Evolutionary conservation across 1,140 invertebrate genomes (phyloP), one percentile per base, ranked within the genome.

Genomic region (Pseudomyrmex concolor): DNA sequence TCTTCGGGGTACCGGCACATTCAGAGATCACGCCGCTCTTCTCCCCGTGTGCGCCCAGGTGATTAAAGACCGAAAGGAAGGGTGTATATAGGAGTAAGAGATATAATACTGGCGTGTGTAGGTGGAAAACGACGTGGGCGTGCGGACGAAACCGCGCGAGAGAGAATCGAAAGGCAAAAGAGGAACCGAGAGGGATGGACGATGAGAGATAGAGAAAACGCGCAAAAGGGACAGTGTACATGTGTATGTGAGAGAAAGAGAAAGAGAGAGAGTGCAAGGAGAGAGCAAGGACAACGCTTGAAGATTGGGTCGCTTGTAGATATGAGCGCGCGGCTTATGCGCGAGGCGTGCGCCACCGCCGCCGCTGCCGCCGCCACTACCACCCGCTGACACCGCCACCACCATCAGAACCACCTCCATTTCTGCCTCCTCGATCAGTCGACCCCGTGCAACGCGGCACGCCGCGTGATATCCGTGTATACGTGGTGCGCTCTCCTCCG

Each of bases 401-500:
- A 63, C 60, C 77, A 71, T 57, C 73, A 87, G 82, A 89, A 88
- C 86, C 86, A 88, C 89, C 89, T 87, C 86, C 84, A 86, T 81
- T 89, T 86, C 86, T 89, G 77, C 84, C 85, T 89, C 87, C 83
- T 87, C 84, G 89, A 91, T 92, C 93, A 94, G 93, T 94, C 93
- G 92, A 94, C 93, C 93, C 92, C 93, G 93, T 94, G 93, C 93
- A 94, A 90, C 93, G 93, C 93, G 93, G 93, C 92, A 94, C 93
- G 93, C 90, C 89, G 90, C 91, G 93, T 89, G 85, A 84, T 60
- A 19, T 76, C 72, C 22, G 64, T 13, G 19, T 64, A 22, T 70
- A 66, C 17, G 64, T 68, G 15, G 51, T 70, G 64, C 51, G 66
- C 22, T 59, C 54, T 70, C 34, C 34, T 34, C 48, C 43, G 66